A percentile compares a stretch with the other conserved stretches of the same genome.
Conservation (phyloP, 2,113 vertebrate species). For the Eretmochelys imbricata region DNA sequence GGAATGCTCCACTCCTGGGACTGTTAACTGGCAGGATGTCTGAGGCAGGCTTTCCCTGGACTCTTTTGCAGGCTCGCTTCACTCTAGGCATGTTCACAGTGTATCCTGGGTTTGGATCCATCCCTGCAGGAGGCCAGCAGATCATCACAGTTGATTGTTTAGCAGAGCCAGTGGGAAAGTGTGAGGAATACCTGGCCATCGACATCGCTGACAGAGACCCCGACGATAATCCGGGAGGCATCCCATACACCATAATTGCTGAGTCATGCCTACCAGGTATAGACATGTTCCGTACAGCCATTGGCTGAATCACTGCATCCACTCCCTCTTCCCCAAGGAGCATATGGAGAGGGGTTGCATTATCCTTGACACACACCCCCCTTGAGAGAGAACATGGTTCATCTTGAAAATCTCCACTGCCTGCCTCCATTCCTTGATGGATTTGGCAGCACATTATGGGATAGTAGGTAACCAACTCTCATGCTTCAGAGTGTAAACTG, state of each 20-base stretch:
- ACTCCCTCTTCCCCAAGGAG: neutral
- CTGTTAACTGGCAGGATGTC: neutral
- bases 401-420: neutral
- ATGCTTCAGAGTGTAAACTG: neutral
- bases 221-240: constrained; percentile 81
- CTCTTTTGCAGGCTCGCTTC: constrained; percentile 76
- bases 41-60: neutral
- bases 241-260: constrained; percentile 82
- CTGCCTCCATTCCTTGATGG: neutral
- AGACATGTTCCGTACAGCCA: neutral
- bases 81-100: constrained; percentile 85
- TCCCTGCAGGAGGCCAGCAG: constrained; percentile 80
- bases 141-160: constrained; percentile 85
- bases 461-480: neutral
- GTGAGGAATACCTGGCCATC: constrained; percentile 82
- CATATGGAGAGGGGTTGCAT: neutral
- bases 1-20: neutral
- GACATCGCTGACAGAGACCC: constrained; percentile 88
- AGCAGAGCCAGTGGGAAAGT: constrained; percentile 83
- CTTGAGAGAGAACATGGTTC: neutral
- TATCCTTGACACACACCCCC: neutral
- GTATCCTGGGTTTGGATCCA: constrained; percentile 81
- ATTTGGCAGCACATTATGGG: no score
- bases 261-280: constrained; percentile 90
- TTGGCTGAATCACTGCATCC: neutral